Evolutionary conservation across 2,113 vertebrate genomes (phyloP).

Genomic region (Indicator maculatus): DNA sequence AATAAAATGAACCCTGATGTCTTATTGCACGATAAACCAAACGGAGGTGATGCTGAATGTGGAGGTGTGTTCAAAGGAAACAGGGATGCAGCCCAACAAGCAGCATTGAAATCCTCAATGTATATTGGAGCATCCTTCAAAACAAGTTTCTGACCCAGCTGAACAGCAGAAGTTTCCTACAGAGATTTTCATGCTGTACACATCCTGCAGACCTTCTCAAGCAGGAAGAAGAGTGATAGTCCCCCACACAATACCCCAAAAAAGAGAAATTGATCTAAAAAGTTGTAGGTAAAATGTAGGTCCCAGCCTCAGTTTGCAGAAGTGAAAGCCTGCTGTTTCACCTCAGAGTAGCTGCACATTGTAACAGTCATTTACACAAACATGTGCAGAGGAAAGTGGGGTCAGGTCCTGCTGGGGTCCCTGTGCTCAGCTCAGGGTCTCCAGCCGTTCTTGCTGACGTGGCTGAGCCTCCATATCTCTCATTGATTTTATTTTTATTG

Average conservation of each 20-base stretch:
- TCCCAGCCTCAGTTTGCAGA: neutral
- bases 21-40: neutral
- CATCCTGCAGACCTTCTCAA: neutral
- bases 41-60: neutral
- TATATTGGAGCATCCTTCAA: neutral
- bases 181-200: neutral
- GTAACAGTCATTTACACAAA: neutral
- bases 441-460: neutral
- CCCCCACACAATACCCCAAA: neutral
- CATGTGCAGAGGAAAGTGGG: fast-evolving
- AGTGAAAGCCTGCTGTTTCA: neutral
- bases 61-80: neutral
- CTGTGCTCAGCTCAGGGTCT: neutral
- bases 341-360: fast-evolving
- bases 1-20: constrained; percentile 17
- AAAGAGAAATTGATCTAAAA: neutral
- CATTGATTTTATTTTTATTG: neutral
- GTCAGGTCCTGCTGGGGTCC: neutral
- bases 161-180: neutral
- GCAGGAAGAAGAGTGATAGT: neutral
- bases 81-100: neutral
- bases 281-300: neutral
- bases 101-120: neutral
- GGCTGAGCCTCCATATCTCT: neutral
- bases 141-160: neutral